phyloP scores from a whole-genome alignment of 2,113 vertebrate genomes.

The Motacilla tschutschensis region DNA sequence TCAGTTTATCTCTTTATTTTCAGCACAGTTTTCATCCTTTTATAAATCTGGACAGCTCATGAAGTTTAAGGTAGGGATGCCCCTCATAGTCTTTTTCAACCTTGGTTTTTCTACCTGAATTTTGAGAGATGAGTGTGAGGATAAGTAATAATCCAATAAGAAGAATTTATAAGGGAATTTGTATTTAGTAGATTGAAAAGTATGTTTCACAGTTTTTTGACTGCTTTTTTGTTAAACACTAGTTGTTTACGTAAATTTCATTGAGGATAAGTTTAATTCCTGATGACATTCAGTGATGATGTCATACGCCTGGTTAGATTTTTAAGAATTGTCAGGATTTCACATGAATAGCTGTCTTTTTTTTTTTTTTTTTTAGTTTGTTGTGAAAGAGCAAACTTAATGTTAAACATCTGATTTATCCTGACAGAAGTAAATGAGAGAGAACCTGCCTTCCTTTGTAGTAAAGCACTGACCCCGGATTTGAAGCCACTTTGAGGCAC shows the following conservation, averaged over 20 bases:
- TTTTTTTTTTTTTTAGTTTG: background rate
- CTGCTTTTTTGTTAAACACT: background rate
- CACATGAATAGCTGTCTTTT: background rate
- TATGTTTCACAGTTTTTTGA: background rate
- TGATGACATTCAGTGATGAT: background rate
- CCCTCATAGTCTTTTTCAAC: background rate
- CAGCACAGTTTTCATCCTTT: background rate
- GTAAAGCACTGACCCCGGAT: background rate
- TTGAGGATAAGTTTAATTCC: background rate
- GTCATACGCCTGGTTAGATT: background rate
- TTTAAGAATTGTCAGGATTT: background rate
- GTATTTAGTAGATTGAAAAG: background rate
- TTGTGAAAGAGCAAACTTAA: background rate
- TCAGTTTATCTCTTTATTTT: background rate
- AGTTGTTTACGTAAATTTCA: background rate
- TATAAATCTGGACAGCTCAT: background rate
- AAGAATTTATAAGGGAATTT: background rate
- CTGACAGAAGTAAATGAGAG: slow-evolving; percentile 8
- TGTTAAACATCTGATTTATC: slow-evolving; percentile 22
- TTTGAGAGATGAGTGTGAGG: background rate
- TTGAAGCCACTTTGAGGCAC: slow-evolving; percentile 15
- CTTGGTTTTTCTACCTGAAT: background rate
- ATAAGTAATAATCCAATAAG: background rate
- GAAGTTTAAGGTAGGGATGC: background rate
- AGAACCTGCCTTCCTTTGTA: background rate